Percentiles rank a stretch among this genome's conserved stretches.
These are phyloP conservation scores for Drosophila anomalata DNA, from an alignment of 2,888 invertebrate species.

Conservation along the genomic window DNA sequence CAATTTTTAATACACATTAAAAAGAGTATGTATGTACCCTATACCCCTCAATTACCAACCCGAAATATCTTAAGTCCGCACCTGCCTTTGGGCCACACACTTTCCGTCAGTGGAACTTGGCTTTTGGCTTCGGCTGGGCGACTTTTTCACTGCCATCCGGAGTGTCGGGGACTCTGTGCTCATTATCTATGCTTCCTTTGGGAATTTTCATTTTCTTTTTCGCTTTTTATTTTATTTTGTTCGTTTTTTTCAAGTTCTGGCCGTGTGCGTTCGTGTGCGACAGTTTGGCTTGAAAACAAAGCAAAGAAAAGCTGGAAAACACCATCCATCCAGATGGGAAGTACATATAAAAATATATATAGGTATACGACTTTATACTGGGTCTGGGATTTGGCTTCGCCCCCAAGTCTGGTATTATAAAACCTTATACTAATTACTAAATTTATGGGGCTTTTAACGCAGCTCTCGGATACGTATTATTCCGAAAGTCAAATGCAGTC, in stretches of 20 bases:
- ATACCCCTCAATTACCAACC: neutral
- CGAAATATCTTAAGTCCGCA: conserved; percentile 10
- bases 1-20: too few species aligned
- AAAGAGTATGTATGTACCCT: too few species aligned
- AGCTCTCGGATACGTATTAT: conserved; percentile 25
- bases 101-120: conserved; percentile 19
- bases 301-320: conserved; percentile 23
- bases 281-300: conserved; percentile 49
- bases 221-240: conserved; percentile 32
- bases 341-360: conserved; percentile 14
- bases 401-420: conserved; percentile 25
- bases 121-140: conserved; percentile 45
- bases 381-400: conserved; percentile 13
- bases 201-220: conserved; percentile 79
- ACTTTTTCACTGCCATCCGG: conserved; percentile 46
- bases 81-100: conserved; percentile 29
- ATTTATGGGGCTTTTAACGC: conserved; percentile 60
- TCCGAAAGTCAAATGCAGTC: conserved; percentile 42
- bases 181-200: conserved; percentile 80
- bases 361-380: conserved; percentile 2
- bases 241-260: conserved; percentile 18
- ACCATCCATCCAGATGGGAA: conserved; percentile 24
- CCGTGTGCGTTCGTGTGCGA: conserved; percentile 76
- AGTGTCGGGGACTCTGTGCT: conserved; percentile 52
- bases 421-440: conserved; percentile 59